Evolutionary conservation across 2,888 invertebrate genomes (phyloP), one percentile per base, ranked within the genome.

Genomic region (Pachycephus smyrnensis): DNA sequence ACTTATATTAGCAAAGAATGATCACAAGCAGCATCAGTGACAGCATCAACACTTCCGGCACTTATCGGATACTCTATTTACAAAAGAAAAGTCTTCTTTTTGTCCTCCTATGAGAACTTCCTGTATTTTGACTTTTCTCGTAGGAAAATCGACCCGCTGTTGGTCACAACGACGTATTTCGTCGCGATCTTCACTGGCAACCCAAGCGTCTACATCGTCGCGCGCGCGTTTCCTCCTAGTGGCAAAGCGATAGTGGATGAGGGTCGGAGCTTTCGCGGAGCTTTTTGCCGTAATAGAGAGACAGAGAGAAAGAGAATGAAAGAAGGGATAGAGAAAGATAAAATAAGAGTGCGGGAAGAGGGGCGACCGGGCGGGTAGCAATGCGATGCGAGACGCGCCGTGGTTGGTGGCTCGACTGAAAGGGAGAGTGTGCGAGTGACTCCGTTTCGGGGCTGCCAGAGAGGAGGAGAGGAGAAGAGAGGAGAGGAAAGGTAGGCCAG

Each of bases 381-480:
- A 31, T 55, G 23, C 37, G 68, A 55, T 75, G 32, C 37, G 32
- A 32, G 32, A 15, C 69, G 32, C 69, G 69, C 31, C 32, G 69
- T 69, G 69, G 69, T 69, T 55, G 75, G 40, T 23, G 30, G 37
- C 55, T 31, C 75, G 75, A 75, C 40, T 40, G 75, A 75, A 55
- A 75, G 75, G 55, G 75, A 75, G 75, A 75, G 75, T 40, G 75
- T 40, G 75, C 40, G 40, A 40, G 40, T 40, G 15, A 40, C 40
- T 40, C 40, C 15, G 40, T 40, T 40, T 40, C 15, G 40, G 40
- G 15, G 40, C 40, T 69, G 69, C 30, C 69, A 15, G 32, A 15
- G 69, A n/a, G 30, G 69, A 84, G 87, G 73, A 74, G 75, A 85
- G 81, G 85, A 84, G 82, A 85, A 92, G 92, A 92, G 92, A 92